These are phyloP conservation scores for Actias luna DNA, from an alignment of 2,888 invertebrate species.

Conservation along the genomic window DNA sequence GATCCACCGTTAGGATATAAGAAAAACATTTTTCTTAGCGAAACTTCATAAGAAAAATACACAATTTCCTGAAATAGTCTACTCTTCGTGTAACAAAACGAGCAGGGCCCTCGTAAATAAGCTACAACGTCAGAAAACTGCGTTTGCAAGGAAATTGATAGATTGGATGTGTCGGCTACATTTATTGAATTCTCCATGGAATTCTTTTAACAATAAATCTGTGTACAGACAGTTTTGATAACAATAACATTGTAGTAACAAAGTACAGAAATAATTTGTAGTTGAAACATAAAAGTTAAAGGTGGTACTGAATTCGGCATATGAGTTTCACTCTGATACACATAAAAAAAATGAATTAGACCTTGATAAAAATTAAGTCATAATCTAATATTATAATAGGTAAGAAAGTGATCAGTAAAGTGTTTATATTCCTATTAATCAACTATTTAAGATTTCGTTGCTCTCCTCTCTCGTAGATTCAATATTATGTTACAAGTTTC, in stretches of 20 bases:
- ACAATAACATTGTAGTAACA: not conserved
- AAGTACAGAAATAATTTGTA: not conserved
- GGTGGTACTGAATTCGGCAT: too few species aligned
- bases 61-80: conserved; percentile 1
- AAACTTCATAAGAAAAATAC: conserved; percentile 2
- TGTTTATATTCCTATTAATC: too few species aligned
- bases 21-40: not conserved
- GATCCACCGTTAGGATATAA: not conserved
- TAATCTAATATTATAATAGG: too few species aligned
- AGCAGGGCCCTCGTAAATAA: not conserved
- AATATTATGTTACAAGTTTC: not conserved
- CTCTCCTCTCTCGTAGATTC: too few species aligned
- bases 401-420: too few species aligned
- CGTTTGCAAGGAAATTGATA: conserved; percentile 8
- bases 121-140: conserved; percentile 1
- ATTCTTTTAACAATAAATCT: not conserved
- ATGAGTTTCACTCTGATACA: too few species aligned
- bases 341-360: too few species aligned
- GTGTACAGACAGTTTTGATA: not conserved
- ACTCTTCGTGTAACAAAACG: not conserved
- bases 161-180: conserved; percentile 4
- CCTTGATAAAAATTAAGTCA: too few species aligned
- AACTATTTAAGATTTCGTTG: too few species aligned
- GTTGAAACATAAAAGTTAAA: not conserved
- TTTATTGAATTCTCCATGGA: not conserved